Base-by-base conservation (phyloP, 2,113 vertebrate genomes). In the Enhydra lutris region DNA sequence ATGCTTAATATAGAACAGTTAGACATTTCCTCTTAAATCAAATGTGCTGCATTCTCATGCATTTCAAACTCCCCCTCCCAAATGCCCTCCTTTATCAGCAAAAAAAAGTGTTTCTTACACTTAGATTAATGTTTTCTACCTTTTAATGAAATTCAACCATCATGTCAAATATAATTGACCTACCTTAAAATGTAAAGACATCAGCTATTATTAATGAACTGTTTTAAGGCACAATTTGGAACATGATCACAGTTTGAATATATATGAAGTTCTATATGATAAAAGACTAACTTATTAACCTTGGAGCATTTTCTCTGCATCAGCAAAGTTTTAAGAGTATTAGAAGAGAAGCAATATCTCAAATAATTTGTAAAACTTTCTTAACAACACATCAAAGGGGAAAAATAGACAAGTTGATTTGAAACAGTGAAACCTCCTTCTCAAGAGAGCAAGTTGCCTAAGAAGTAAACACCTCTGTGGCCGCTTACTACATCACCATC, bases 171-270 rank as follows among this genome's bases (percentile, higher is more conserved):
- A 76, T 95, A 96, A 97, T 55, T 95, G 93, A 94, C 69, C 94
- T 97, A 97, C 50, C 65, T 90, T 96, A 94, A 98, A 84, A 95
- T 97, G 92, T 97, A 95, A 98, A 98, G 55, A 94, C 45, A 96
- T 91, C 79, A 95, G 29, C 73, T 96, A 76, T 97, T 97, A 97
- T 93, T 97, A 98, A 97, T 85, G 36, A 97, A 94, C 57, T 89
- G 63, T 97, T 98, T 97, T 95, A 98, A 97, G 92, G 67, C n/a
- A 95, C 17, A 63, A 78, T 96, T 96, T 97, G 78, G 50, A 94
- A 89, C 0, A 2, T 39, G 8, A 91, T 86, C 93, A 96, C 50
- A 78, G 69, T 20, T 83, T 39, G 71, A 97, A 87, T 97, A 82
- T 92, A 65, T 95, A 88, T 71, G 24, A 92, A 97, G 17, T 82